Evolutionary conservation across 2,113 vertebrate species (phyloP).

Genomic region (Syngnathus typhle): DNA sequence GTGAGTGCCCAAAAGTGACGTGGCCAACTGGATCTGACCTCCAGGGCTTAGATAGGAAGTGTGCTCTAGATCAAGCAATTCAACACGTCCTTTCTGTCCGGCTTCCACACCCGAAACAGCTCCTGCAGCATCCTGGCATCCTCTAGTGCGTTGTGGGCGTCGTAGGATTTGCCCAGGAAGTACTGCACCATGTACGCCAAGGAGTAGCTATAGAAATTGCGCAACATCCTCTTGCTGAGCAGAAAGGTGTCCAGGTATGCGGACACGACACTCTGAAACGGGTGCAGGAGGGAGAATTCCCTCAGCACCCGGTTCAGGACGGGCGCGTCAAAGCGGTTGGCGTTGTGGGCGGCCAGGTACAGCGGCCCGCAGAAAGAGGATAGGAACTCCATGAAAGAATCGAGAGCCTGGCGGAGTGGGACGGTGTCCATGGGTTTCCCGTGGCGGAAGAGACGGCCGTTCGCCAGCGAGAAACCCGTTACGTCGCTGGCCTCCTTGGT

Average conservation of each 20-base stretch:
- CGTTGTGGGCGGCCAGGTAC: conserved; percentile 60
- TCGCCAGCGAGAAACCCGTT: conserved; percentile 42
- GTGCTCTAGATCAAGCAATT: not conserved
- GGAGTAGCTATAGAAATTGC: not conserved
- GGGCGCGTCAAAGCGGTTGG: conserved; percentile 49
- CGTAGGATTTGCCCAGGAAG: conserved; percentile 45
- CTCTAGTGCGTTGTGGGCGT: conserved; percentile 58
- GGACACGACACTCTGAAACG: conserved; percentile 35
- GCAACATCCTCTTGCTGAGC: conserved; percentile 37
- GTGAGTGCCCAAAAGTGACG: not conserved
- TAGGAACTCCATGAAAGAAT: conserved; percentile 56
- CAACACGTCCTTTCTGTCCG: not conserved
- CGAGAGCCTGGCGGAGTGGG: conserved; percentile 30
- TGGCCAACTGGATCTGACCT: not conserved
- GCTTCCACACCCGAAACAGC: conserved; percentile 32
- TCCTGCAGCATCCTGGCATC: conserved; percentile 52
- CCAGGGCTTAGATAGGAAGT: not conserved
- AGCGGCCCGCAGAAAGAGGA: conserved; percentile 44
- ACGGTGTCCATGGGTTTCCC: conserved; percentile 6
- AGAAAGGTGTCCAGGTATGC: conserved; percentile 61
- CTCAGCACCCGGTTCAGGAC: conserved; percentile 47
- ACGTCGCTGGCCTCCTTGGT: conserved; percentile 17
- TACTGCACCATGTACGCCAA: conserved; percentile 39
- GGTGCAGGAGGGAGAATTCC: conserved; percentile 18
- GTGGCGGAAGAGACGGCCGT: not conserved